Percentiles rank a stretch among this genome's conserved stretches.
Conservation (phyloP, 92 coral and sea anemone genomes). For the Montipora capitata region DNA sequence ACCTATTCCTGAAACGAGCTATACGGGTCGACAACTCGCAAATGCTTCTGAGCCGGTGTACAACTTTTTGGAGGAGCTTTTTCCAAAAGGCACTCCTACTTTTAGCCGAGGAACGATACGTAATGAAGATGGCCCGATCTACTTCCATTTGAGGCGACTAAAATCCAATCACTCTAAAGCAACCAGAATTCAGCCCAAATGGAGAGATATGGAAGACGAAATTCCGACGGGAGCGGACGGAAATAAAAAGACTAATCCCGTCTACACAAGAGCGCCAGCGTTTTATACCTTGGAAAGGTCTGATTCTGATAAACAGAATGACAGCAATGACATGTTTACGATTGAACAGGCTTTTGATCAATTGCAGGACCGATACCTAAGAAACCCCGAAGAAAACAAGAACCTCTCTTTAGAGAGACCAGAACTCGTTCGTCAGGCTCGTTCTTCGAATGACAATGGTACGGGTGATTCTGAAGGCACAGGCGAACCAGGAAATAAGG, state of each 20-base stretch:
- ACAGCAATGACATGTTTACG: not conserved
- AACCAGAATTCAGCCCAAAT: constrained; percentile 15
- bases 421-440: not conserved
- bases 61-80: constrained; percentile 17
- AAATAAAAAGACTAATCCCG: not conserved
- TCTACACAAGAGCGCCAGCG: constrained; percentile 6
- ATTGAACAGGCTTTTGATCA: constrained; percentile 14
- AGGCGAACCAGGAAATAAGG: not conserved
- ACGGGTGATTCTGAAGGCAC: not conserved
- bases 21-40: not conserved
- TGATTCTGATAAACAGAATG: not conserved
- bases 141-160: constrained; percentile 4
- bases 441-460: not conserved
- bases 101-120: not conserved
- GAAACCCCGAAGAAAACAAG: not conserved
- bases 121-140: not conserved
- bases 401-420: not conserved
- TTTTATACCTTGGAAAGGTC: not conserved
- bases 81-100: not conserved
- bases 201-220: not conserved
- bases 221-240: not conserved
- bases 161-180: constrained; percentile 22
- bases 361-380: constrained; percentile 18
- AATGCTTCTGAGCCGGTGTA: not conserved
- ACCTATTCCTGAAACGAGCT: not conserved